These are phyloP conservation scores for Sminthopsis crassicaudata DNA, from an alignment of 2,113 vertebrate species.

Conservation along the genomic window DNA sequence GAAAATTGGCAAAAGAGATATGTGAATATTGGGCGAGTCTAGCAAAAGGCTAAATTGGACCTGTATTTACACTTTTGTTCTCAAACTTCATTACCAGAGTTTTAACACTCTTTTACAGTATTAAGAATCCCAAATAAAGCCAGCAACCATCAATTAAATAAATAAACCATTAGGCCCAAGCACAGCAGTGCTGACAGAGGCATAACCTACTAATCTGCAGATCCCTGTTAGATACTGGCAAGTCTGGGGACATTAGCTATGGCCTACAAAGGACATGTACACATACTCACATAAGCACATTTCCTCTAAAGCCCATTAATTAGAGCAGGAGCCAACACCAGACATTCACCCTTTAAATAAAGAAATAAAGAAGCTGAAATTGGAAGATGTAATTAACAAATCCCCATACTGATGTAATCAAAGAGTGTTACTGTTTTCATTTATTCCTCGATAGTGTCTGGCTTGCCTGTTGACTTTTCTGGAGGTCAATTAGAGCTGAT, in stretches of 20 bases:
- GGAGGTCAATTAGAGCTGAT: not conserved
- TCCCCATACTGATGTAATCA: not conserved
- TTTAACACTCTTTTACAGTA: not conserved
- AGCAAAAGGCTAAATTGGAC: not conserved
- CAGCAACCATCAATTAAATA: not conserved
- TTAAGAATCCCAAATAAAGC: not conserved
- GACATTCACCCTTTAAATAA: not conserved
- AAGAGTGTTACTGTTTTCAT: not conserved
- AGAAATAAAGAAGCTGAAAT: constrained; percentile 27
- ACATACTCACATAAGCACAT: not conserved
- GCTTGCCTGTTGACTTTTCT: not conserved
- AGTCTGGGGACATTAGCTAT: not conserved
- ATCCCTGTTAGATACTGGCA: not conserved
- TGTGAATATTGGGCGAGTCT: not conserved
- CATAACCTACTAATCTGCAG: not conserved
- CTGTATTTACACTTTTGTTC: not conserved
- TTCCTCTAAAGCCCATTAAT: not conserved
- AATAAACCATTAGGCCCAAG: not conserved
- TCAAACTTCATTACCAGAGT: not conserved
- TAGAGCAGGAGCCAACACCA: not conserved
- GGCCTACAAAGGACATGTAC: not conserved
- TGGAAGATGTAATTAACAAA: not conserved
- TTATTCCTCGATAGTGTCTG: not conserved
- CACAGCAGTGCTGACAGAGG: not conserved
- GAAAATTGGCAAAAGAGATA: not conserved